Base-by-base conservation (phyloP, 1,140 invertebrate species). In the Tetragonula clypearis region DNA sequence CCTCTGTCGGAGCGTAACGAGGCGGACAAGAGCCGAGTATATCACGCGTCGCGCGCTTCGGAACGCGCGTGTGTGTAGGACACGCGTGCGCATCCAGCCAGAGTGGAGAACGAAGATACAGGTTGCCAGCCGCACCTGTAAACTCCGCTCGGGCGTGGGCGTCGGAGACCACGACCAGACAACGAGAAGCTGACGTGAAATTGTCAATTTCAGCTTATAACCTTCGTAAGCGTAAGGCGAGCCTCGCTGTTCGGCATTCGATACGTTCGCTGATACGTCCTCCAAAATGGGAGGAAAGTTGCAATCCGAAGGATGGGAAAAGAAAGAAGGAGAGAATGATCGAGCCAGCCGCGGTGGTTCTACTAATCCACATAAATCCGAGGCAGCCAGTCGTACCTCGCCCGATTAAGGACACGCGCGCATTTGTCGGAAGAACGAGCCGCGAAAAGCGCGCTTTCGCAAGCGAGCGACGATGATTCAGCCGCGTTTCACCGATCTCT, bases 91-190 rank as follows among this genome's bases (percentile, higher is more conserved):
- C 77, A 53, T 84, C 76, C 82, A 79, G 80, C 62, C 84, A 55
- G 71, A 88, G 41, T 49, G 41, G 41, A 88, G 78, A 74, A 87
- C 82, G 86, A 91, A 86, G 92, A 91, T 92, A 93, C 93, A 93
- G 93, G 93, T 93, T 93, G 92, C 90, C 92, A 90, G 93, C 93
- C 94, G 93, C 93, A 95, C 94, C 94, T 95, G 94, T 94, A 94
- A 91, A 90, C 85, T 88, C 88, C 75, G 81, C 73, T 88, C 80
- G 85, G 58, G 92, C 93, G 93, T 94, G 89, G 93, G 94, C 90
- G 93, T 93, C 85, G 80, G 90, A 92, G 89, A 91, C 88, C 90
- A 86, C 88, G 89, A 87, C 89, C 90, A 90, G 88, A 92, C 89
- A 83, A 85, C 84, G 80, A 82, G 84, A 82, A 88, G 83, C 86